These are phyloP conservation scores for Manduca sexta DNA, from an alignment of 1,140 invertebrate species.

Conservation along the genomic window DNA sequence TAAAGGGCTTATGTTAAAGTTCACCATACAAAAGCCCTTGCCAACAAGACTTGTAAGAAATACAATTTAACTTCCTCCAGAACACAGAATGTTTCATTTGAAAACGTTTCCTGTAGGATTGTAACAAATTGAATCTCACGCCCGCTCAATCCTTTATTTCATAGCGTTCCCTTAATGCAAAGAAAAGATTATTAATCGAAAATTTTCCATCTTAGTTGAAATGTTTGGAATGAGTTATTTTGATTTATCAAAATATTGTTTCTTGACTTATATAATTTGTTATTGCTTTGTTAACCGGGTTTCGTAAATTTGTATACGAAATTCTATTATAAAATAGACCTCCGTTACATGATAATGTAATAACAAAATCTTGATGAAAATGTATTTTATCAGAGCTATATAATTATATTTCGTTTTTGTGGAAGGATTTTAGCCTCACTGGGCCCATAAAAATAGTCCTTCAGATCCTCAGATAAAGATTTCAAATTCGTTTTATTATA, in stretches of 20 bases:
- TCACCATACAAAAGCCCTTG: constrained; percentile 28
- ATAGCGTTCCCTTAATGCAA: constrained; percentile 45
- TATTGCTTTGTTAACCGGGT: too few relatives aligned
- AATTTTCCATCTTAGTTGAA: constrained; percentile 36
- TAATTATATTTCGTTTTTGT: too few relatives aligned
- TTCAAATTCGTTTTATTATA: too few relatives aligned
- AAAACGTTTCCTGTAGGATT: constrained; percentile 55
- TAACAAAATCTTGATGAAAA: neutral
- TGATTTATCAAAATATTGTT: constrained; percentile 16
- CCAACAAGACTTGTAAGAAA: constrained; percentile 40
- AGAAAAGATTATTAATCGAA: constrained; percentile 61
- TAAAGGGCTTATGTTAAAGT: constrained; percentile 30
- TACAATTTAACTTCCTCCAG: constrained; percentile 52
- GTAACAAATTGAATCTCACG: constrained; percentile 66
- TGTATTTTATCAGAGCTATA: too few relatives aligned
- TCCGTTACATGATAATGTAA: too few relatives aligned
- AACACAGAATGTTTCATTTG: constrained; percentile 56
- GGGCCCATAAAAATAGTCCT: too few relatives aligned
- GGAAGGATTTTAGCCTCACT: too few relatives aligned
- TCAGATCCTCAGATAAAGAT: too few relatives aligned
- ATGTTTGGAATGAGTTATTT: constrained; percentile 19
- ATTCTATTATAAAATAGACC: neutral
- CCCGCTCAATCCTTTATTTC: constrained; percentile 59
- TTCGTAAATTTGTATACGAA: too few relatives aligned
- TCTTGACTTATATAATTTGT: too few relatives aligned